phyloP scores from a whole-genome alignment of 2,888 invertebrate genomes.

The Plebejus melissa region DNA sequence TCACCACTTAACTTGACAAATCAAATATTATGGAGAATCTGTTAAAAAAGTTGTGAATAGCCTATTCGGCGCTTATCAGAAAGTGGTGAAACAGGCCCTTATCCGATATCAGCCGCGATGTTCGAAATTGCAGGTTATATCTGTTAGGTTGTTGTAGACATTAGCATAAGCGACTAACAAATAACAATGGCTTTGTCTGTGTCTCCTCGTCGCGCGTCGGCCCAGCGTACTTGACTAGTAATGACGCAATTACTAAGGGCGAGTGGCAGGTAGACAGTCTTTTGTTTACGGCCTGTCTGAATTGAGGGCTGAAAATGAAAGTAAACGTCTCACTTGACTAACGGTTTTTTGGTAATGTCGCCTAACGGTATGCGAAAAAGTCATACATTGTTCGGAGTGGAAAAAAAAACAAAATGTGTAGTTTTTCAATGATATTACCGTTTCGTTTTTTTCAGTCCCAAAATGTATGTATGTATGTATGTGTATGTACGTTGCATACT shows the following conservation, averaged over 20 bases:
- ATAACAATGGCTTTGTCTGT: slow-evolving; percentile 75
- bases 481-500: too few species aligned
- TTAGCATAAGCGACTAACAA: slow-evolving; percentile 74
- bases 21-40: too few species aligned
- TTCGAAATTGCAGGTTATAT: slow-evolving; percentile 57
- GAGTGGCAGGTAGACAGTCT: slow-evolving; percentile 5
- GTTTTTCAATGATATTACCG: too few species aligned
- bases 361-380: not conserved
- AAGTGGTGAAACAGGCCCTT: not conserved
- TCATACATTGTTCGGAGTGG: not conserved
- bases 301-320: not conserved
- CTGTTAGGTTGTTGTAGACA: slow-evolving; percentile 57
- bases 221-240: slow-evolving; percentile 44
- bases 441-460: too few species aligned
- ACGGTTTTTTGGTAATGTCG: slow-evolving; percentile 2
- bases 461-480: too few species aligned
- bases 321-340: not conserved
- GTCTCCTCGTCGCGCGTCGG: slow-evolving; percentile 56
- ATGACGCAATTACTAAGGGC: slow-evolving; percentile 47
- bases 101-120: slow-evolving; percentile 31
- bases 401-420: too few species aligned
- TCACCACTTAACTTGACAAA: too few species aligned
- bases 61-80: too few species aligned
- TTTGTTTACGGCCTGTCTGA: slow-evolving; percentile 1
- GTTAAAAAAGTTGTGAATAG: too few species aligned